phyloP scores from a whole-genome alignment of 2,797 vertebrate genomes.

The Ctenosaura bakeri region DNA sequence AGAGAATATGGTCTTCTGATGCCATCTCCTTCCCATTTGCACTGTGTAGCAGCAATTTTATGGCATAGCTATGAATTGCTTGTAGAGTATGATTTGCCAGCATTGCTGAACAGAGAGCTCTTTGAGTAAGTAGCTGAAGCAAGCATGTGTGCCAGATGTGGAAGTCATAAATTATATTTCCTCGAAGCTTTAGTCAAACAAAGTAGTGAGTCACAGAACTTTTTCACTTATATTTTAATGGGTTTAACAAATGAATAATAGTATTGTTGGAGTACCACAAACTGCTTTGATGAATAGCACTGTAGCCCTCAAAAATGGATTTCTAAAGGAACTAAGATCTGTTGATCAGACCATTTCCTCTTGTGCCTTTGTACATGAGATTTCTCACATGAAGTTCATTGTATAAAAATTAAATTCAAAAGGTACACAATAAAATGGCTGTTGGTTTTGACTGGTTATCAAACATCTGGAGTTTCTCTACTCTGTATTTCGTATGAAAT shows the following conservation, averaged over 20 bases:
- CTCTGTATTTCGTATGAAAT: neutral
- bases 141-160: slow-evolving; percentile 3
- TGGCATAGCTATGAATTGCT: slow-evolving; percentile 99
- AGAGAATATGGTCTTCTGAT: slow-evolving; percentile 96
- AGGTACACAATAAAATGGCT: neutral
- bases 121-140: slow-evolving; percentile 91
- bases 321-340: neutral
- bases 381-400: neutral
- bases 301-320: neutral
- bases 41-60: slow-evolving; percentile 96
- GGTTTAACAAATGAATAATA: neutral
- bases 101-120: slow-evolving; percentile 91
- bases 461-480: neutral
- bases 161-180: neutral
- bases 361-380: neutral
- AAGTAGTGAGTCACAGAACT: neutral
- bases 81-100: slow-evolving; percentile 95
- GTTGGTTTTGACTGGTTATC: neutral
- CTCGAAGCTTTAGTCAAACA: neutral
- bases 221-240: neutral
- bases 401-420: neutral
- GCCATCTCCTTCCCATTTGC: slow-evolving; percentile 98
- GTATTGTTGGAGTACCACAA: neutral
- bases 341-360: neutral
- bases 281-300: neutral